phyloP scores from a whole-genome alignment of 2,888 invertebrate genomes.

The Oxycera nigricornis region DNA sequence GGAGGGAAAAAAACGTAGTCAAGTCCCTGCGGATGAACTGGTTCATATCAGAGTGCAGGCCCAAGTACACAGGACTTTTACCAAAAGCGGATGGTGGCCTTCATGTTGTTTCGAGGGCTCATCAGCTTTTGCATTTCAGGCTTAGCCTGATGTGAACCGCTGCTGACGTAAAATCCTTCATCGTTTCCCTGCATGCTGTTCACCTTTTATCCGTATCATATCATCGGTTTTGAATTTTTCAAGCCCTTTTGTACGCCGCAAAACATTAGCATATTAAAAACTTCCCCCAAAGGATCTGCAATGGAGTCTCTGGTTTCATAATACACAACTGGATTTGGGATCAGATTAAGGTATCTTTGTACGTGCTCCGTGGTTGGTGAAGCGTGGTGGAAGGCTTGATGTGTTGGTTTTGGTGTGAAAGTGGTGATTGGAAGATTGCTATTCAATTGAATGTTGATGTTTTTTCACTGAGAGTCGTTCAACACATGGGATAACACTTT shows the following conservation, averaged over 20 bases:
- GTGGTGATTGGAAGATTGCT: neutral
- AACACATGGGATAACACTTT: too few species aligned
- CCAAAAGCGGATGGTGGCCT: neutral
- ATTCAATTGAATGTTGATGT: neutral
- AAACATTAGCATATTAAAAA: conserved; percentile 38
- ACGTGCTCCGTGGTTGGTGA: too few species aligned
- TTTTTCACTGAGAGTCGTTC: too few species aligned
- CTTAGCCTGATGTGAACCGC: neutral
- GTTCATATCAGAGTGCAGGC: neutral
- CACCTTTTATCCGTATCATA: neutral
- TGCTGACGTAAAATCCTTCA: neutral
- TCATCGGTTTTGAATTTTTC: conserved; percentile 9
- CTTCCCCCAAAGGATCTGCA: conserved; percentile 8
- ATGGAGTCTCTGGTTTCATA: conserved; percentile 3
- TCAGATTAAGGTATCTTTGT: neutral
- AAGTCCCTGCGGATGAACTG: neutral
- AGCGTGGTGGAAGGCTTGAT: too few species aligned
- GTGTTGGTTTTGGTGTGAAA: too few species aligned
- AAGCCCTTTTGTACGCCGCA: conserved; percentile 3
- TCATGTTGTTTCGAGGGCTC: neutral
- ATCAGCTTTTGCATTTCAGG: conserved; percentile 7
- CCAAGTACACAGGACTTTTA: neutral
- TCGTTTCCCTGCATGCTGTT: neutral
- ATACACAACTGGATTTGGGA: neutral
- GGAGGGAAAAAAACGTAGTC: neutral